Percentiles rank a stretch among this genome's conserved stretches.
Evolutionary conservation across 1,140 invertebrate genomes (phyloP).

Genomic region (Pararge aegeria): DNA sequence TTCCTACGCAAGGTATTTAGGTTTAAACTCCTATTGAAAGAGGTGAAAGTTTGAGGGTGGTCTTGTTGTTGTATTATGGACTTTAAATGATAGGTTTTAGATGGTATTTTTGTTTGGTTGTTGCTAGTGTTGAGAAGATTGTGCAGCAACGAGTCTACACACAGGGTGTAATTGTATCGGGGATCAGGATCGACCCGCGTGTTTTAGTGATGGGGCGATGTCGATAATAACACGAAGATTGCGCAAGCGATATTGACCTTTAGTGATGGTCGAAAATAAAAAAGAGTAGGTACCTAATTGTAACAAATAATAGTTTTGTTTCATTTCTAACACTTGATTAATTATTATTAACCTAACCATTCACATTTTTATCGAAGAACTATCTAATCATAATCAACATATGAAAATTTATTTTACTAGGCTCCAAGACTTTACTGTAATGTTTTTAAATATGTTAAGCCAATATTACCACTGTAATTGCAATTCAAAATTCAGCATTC

Average conservation of each 20-base stretch:
- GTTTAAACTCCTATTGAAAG: conserved; percentile 79
- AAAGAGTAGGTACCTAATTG: no score
- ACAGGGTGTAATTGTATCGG: conserved; percentile 77
- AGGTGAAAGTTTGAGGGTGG: conserved; percentile 73
- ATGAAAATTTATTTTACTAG: no score
- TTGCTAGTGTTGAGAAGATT: conserved; percentile 66
- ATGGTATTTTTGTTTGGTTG: conserved; percentile 37
- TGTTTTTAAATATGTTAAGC: no score
- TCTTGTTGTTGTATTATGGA: conserved; percentile 31
- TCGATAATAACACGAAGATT: conserved; percentile 31
- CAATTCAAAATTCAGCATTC: no score
- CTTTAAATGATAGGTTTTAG: conserved; percentile 33
- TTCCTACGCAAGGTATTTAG: conserved; percentile 78
- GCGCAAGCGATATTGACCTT: conserved; percentile 35
- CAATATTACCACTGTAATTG: no score
- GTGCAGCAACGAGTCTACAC: conserved; percentile 73
- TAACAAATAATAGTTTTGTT: no score
- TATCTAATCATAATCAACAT: no score
- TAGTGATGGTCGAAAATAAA: conserved; percentile 11
- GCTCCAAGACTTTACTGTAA: no score
- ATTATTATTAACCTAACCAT: no score
- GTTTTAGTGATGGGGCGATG: conserved; percentile 40
- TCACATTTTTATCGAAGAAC: no score
- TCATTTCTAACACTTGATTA: no score
- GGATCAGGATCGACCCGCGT: conserved; percentile 63